Percentiles rank a stretch among this genome's conserved stretches.
These are phyloP conservation scores for Acanthiza pusilla DNA, from an alignment of 2,797 vertebrate genomes.

Conservation along the genomic window DNA sequence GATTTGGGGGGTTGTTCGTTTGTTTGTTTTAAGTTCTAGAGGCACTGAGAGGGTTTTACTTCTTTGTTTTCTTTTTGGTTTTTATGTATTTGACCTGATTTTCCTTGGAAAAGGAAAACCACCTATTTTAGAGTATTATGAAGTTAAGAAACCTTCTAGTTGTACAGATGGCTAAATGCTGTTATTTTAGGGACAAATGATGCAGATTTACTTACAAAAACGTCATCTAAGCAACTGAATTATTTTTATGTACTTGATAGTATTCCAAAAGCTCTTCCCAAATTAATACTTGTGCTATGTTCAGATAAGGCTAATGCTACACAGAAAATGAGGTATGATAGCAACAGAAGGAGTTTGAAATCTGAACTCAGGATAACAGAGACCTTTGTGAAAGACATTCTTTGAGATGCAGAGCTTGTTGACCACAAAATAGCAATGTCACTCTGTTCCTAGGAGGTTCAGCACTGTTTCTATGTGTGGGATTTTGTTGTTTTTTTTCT, in stretches of 20 bases:
- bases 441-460: not conserved
- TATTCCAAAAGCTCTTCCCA: not conserved
- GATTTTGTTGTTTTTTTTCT: not conserved
- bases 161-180: not conserved
- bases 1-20: rapidly evolving
- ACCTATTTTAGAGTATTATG: not conserved
- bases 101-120: not conserved
- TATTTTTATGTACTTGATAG: not conserved
- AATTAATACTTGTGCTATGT: not conserved
- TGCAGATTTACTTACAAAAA: not conserved
- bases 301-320: not conserved
- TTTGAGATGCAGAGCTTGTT: not conserved
- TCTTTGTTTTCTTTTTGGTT: not conserved
- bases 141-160: not conserved
- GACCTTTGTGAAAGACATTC: not conserved
- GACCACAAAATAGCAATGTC: not conserved
- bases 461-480: not conserved
- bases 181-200: not conserved
- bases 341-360: not conserved
- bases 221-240: not conserved
- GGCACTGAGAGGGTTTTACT: not conserved
- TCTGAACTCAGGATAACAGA: not conserved
- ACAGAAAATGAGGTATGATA: not conserved
- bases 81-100: not conserved
- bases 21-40: not conserved